Percentiles rank a stretch among this genome's conserved stretches.
Conservation (phyloP, 2,888 invertebrate species). For the Dendrolimus houi region DNA sequence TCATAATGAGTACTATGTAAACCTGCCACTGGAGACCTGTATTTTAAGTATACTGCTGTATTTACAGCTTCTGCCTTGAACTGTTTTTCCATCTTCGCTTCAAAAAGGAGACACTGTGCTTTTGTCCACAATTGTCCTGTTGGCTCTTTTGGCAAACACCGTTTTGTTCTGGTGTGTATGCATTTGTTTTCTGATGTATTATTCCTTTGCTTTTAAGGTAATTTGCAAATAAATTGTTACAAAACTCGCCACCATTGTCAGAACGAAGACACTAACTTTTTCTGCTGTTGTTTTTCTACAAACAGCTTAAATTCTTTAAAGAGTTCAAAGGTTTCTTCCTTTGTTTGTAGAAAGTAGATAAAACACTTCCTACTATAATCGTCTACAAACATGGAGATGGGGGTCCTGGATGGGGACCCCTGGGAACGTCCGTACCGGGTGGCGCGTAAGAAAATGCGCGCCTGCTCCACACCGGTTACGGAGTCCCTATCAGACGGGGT, state of each 20-base stretch:
- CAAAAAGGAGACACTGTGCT: constrained; percentile 4
- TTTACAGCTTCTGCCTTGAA: constrained; percentile 5
- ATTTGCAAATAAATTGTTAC: too few relatives aligned
- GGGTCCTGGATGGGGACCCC: too few relatives aligned
- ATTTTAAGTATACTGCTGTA: constrained; percentile 5
- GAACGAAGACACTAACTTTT: constrained; percentile 6
- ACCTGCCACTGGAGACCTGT: background rate
- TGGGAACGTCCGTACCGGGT: too few relatives aligned
- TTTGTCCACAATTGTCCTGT: constrained; percentile 1
- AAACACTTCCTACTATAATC: too few relatives aligned
- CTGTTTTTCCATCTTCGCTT: constrained; percentile 2
- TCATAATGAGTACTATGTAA: constrained; percentile 9
- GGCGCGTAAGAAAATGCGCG: too few relatives aligned
- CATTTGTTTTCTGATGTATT: constrained; percentile 7
- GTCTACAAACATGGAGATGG: too few relatives aligned
- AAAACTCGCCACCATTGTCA: background rate
- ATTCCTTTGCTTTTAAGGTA: constrained; percentile 1
- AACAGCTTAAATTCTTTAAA: background rate
- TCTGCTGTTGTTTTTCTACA: background rate
- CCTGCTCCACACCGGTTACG: too few relatives aligned
- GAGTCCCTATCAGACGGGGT: too few relatives aligned
- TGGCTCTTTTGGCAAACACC: constrained; percentile 4
- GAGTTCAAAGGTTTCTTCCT: too few relatives aligned
- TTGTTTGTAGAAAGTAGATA: too few relatives aligned
- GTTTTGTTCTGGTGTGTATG: constrained; percentile 7